These are phyloP conservation scores for Bovichtus diacanthus DNA, from an alignment of 2,797 vertebrate genomes.

Conservation along the genomic window DNA sequence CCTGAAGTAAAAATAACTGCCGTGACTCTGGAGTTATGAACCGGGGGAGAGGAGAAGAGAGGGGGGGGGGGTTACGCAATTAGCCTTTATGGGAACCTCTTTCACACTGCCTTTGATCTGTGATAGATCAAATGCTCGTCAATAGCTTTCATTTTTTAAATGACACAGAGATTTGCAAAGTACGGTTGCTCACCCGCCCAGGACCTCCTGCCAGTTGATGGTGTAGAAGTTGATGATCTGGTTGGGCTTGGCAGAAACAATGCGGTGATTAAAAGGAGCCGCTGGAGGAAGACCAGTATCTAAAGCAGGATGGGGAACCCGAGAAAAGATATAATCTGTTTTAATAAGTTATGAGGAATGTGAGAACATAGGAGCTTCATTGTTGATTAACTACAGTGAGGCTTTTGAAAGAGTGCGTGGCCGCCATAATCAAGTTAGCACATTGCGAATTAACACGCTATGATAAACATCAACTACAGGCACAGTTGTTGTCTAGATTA, in stretches of 20 bases:
- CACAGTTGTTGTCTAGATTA: slow-evolving; percentile 13
- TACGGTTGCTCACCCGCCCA: slow-evolving; percentile 86
- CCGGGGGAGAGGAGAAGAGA: slow-evolving; percentile 36
- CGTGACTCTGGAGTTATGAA: slow-evolving; percentile 84
- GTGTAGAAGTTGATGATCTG: slow-evolving; percentile 93
- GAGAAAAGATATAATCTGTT: slow-evolving; percentile 39
- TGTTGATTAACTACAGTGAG: slow-evolving; percentile 37
- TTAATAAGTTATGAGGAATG: slow-evolving; percentile 78
- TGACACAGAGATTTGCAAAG: slow-evolving; percentile 5
- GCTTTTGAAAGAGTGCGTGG: slow-evolving; percentile 7
- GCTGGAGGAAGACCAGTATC: slow-evolving; percentile 85
- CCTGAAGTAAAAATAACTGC: slow-evolving; percentile 84
- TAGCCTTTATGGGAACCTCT: slow-evolving; percentile 49
- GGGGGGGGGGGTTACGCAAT: slow-evolving; percentile 59
- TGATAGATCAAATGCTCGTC: slow-evolving; percentile 42
- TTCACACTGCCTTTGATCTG: slow-evolving; percentile 56
- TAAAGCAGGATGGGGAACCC: slow-evolving; percentile 64
- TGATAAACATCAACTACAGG: slow-evolving; percentile 36
- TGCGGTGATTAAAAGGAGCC: slow-evolving; percentile 94
- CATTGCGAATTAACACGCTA: slow-evolving; percentile 24
- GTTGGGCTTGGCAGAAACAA: slow-evolving; percentile 93
- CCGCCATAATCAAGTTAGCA: slow-evolving; percentile 54
- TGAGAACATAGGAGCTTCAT: slow-evolving; percentile 43
- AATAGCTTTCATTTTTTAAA: slow-evolving; percentile 5
- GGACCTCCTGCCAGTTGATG: slow-evolving; percentile 90